phyloP scores from a whole-genome alignment of 2,113 vertebrate species.

The Leptobrachium ailaonicum region DNA sequence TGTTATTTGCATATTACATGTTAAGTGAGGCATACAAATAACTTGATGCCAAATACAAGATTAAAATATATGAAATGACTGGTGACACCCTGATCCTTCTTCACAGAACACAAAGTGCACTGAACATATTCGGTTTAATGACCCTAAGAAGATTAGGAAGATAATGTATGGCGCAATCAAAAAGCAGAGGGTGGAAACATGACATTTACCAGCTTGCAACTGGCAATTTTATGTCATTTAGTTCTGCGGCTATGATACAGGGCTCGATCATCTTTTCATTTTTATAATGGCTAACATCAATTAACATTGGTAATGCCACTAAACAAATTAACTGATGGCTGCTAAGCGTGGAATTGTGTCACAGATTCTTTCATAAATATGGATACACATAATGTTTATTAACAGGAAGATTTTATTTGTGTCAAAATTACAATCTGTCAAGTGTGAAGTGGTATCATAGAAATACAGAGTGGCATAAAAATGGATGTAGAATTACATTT shows the following conservation, averaged over 20 bases:
- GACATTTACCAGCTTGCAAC: conserved; percentile 20
- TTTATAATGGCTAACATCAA: conserved; percentile 29
- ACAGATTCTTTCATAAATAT: not conserved
- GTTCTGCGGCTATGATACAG: not conserved
- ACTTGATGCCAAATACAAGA: not conserved
- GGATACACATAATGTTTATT: conserved; percentile 3
- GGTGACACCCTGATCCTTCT: not conserved
- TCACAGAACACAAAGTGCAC: not conserved
- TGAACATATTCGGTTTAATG: conserved; percentile 5
- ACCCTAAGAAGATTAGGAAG: conserved; percentile 15
- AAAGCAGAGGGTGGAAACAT: conserved; percentile 30
- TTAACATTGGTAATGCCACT: conserved; percentile 30
- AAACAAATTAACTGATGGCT: not conserved
- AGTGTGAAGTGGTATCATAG: not conserved
- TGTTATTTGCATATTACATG: not conserved
- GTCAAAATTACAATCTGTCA: conserved; percentile 2
- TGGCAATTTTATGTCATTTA: conserved; percentile 19
- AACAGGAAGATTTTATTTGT: not conserved
- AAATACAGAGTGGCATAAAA: not conserved
- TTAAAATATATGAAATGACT: not conserved
- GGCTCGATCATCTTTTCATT: conserved; percentile 3
- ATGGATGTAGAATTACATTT: not conserved
- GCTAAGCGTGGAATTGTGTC: not conserved
- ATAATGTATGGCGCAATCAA: conserved; percentile 28
- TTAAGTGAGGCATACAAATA: not conserved